A percentile compares a stretch with the other conserved stretches of the same genome.
Evolutionary conservation across 2,113 vertebrate genomes (phyloP).

Genomic region (Siphamia tubifer): DNA sequence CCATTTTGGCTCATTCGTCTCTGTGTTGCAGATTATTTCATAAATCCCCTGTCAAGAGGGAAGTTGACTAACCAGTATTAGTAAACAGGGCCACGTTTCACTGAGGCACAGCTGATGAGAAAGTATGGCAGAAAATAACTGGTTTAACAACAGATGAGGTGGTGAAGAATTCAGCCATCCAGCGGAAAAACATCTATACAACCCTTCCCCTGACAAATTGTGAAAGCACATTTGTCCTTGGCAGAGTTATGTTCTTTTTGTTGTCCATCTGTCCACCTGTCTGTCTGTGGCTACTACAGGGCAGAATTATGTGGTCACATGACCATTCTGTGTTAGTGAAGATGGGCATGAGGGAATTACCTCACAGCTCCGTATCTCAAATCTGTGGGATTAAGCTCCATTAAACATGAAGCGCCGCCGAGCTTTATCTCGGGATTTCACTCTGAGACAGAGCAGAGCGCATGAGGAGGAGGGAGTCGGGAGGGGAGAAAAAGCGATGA

Average conservation of each 20-base stretch:
- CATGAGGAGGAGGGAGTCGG: slow-evolving; percentile 40
- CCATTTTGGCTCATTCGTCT: slow-evolving; percentile 48
- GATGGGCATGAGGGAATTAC: slow-evolving; percentile 72
- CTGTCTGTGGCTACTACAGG: slow-evolving; percentile 16
- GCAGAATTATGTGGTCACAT: slow-evolving; percentile 56
- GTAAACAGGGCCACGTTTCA: slow-evolving; percentile 40
- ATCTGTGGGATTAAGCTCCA: slow-evolving; percentile 82
- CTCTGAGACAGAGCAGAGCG: slow-evolving; percentile 70
- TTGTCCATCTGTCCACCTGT: slow-evolving; percentile 26
- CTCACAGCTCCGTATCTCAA: slow-evolving; percentile 77
- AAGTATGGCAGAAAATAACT: slow-evolving; percentile 4
- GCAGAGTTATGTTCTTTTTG: background rate
- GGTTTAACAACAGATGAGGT: slow-evolving; percentile 15
- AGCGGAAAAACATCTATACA: background rate
- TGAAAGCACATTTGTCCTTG: slow-evolving; percentile 31
- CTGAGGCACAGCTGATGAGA: slow-evolving; percentile 10
- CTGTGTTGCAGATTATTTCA: slow-evolving; percentile 55
- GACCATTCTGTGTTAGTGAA: slow-evolving; percentile 53
- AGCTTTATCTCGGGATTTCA: slow-evolving; percentile 80
- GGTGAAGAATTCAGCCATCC: background rate
- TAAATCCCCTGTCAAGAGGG: slow-evolving; percentile 56
- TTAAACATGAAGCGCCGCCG: slow-evolving; percentile 77
- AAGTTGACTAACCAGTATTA: slow-evolving; percentile 38
- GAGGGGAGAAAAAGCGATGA: slow-evolving; percentile 62
- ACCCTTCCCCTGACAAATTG: background rate